Evolutionary conservation across 1,140 invertebrate genomes (phyloP).

Genomic region (Dendrolimus kikuchii): DNA sequence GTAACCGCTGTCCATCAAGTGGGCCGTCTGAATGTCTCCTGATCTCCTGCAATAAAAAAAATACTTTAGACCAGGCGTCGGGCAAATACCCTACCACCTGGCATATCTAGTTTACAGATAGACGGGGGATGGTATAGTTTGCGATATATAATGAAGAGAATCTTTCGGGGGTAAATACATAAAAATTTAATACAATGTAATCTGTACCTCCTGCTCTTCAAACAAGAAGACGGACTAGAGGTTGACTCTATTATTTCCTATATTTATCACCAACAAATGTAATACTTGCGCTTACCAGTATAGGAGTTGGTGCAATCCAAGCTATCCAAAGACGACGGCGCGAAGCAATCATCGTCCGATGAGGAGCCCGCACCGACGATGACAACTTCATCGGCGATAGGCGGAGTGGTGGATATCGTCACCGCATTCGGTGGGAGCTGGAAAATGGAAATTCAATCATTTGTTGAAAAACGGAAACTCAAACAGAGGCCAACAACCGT

Average conservation of each 20-base stretch:
- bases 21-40: too few species aligned
- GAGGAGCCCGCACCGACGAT: slow-evolving; percentile 85
- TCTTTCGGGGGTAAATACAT: too few species aligned
- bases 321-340: slow-evolving; percentile 78
- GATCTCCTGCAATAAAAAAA: too few species aligned
- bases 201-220: too few species aligned
- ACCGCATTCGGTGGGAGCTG: slow-evolving; percentile 79
- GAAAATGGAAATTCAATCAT: neutral
- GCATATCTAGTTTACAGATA: too few species aligned
- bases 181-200: too few species aligned
- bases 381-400: slow-evolving; percentile 78
- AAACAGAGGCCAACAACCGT: too few species aligned
- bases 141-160: too few species aligned
- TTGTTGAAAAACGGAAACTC: neutral
- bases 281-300: slow-evolving; percentile 24
- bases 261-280: neutral
- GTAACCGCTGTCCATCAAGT: too few species aligned
- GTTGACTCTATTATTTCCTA: neutral
- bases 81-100: too few species aligned
- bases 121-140: too few species aligned
- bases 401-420: slow-evolving; percentile 79
- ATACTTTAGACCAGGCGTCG: too few species aligned
- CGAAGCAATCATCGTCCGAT: slow-evolving; percentile 79
- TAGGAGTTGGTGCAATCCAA: slow-evolving; percentile 77
- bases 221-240: neutral